A percentile compares a stretch with the other conserved stretches of the same genome.
Evolutionary conservation across 2,797 vertebrate genomes (phyloP).

Genomic region (Clangula hyemalis): DNA sequence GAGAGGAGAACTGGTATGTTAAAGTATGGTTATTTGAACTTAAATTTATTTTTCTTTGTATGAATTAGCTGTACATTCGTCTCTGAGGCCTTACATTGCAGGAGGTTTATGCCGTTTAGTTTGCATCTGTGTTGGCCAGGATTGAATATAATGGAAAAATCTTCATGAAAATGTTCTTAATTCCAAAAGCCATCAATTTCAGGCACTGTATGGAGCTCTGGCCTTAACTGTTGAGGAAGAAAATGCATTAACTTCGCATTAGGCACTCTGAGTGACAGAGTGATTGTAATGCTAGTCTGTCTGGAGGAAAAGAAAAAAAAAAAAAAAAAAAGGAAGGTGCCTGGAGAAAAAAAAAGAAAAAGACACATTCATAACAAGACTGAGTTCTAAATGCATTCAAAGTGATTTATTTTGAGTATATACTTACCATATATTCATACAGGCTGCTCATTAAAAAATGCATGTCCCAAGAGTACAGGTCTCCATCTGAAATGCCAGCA

Average conservation of each 20-base stretch:
- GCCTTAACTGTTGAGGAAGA: background rate
- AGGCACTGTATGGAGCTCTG: accelerated
- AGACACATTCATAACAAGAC: background rate
- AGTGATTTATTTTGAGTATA: background rate
- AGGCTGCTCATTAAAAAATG: background rate
- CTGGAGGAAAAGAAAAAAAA: background rate
- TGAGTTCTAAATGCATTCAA: background rate
- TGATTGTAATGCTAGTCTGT: background rate
- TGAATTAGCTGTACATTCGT: background rate
- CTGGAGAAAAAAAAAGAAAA: background rate
- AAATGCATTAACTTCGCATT: background rate
- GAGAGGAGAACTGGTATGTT: background rate
- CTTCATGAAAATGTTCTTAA: background rate
- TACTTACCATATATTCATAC: background rate
- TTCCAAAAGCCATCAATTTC: background rate
- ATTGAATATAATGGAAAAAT: background rate
- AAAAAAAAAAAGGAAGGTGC: background rate
- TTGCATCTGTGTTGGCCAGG: background rate
- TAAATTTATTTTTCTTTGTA: background rate
- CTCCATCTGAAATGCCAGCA: conserved; percentile 22
- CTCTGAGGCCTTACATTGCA: background rate
- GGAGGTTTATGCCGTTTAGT: background rate
- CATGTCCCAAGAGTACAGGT: background rate
- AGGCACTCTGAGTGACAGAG: background rate
- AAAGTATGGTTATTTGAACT: background rate